Evolutionary conservation across 2,797 vertebrate genomes (phyloP), one percentile per base, ranked within the genome.

Genomic region (Pseudotriccus pelzelni): DNA sequence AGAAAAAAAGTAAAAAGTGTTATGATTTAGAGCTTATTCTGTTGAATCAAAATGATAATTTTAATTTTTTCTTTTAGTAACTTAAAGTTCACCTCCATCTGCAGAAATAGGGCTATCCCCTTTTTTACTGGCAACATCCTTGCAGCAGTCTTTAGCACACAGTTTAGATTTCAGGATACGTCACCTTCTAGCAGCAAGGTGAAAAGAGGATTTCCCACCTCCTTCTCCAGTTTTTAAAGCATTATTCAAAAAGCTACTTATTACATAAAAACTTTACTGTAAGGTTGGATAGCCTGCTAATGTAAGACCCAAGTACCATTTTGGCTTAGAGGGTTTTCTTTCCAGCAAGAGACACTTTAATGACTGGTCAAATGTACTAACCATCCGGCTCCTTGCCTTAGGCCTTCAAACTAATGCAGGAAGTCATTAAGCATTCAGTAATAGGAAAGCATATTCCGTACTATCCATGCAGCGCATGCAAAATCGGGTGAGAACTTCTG

Each of bases 331-430:
- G 73, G 53, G 43, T 93, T 92, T 95, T 96, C 85, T 92, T 96
- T 85, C 87, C 80, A 81, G 60, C 94, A 96, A 96, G 93, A 92
- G 59, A 88, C 62, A 79, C 41, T 95, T 96, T 94, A 96, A 97
- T 96, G 87, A 94, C 95, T 96, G 96, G 94, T 97, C 96, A 96
- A 76, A 96, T 69, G 82, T 89, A 89, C 77, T 87, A 95, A 96
- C 75, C 75, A 76, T 87, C 64, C 80, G 10, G 12, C 67, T 97
- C 87, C 93, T 94, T 95, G 96, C 96, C 96, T 93, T 91, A 81
- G 92, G 97, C 93, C 70, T 87, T 96, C 92, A 87, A 89, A 95
- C 90, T 96, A 90, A 97, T 97, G 97, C 96, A 95, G 95, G 84
- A 94, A 95, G 84, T 92, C 91, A 97, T 97, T 97, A 97, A 80